phyloP scores from a whole-genome alignment of 2,888 invertebrate genomes.

The Allacma fusca region DNA sequence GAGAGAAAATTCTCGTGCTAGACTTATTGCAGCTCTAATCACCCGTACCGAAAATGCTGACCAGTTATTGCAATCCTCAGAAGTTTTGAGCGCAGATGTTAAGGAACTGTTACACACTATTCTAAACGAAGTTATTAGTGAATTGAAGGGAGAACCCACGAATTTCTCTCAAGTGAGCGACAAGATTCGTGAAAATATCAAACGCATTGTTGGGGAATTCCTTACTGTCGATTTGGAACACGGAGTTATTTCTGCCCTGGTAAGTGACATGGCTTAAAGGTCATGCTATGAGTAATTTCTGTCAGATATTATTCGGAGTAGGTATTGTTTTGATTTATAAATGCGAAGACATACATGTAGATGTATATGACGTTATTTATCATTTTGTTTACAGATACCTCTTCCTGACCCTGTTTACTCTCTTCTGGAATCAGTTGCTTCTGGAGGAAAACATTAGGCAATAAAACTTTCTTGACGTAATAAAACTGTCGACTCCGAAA shows the following conservation, averaged over 20 bases:
- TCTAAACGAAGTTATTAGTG: constrained; percentile 2
- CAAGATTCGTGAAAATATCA: constrained; percentile 69
- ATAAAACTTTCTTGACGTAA: no score
- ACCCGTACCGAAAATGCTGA: constrained; percentile 9
- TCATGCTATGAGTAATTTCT: no score
- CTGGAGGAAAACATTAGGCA: no score
- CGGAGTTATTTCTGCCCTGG: constrained; percentile 63
- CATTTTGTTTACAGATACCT: constrained; percentile 22
- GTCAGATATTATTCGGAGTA: no score
- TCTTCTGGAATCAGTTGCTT: no score
- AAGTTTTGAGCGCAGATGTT: background rate
- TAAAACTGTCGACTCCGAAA: no score
- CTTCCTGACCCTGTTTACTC: constrained; percentile 35
- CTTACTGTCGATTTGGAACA: constrained; percentile 63
- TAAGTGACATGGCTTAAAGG: constrained; percentile 41
- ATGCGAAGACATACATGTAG: no score
- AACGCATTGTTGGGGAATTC: constrained; percentile 65
- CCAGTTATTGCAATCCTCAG: constrained; percentile 4
- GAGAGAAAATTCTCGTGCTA: constrained; percentile 16
- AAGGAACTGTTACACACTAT: constrained; percentile 17
- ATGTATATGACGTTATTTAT: no score
- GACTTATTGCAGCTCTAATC: constrained; percentile 9
- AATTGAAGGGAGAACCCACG: constrained; percentile 17
- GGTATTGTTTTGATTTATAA: no score
- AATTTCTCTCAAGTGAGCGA: constrained; percentile 72